Evolutionary conservation across 2,113 vertebrate genomes (phyloP).

Genomic region (Panthera tigris): DNA sequence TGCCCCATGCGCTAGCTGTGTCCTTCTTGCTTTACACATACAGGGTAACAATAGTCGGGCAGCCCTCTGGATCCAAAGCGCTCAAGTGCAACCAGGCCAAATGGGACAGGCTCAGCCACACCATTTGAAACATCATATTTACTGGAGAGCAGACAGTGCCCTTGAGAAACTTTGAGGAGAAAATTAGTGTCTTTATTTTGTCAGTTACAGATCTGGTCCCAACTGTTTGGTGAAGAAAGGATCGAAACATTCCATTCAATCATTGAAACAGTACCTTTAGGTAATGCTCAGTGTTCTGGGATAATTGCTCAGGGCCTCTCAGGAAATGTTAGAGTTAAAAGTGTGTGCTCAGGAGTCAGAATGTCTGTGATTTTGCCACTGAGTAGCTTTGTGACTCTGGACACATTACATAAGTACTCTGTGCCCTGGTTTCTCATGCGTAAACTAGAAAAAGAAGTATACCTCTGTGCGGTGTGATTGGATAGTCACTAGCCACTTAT

Average conservation of each 20-base stretch:
- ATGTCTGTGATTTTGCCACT: not conserved
- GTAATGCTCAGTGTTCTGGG: not conserved
- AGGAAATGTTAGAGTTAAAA: not conserved
- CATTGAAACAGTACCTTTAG: not conserved
- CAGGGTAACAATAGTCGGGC: not conserved
- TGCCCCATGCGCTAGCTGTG: accelerated
- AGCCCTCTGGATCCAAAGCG: not conserved
- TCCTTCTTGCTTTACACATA: not conserved
- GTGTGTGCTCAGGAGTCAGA: not conserved
- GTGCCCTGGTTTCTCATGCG: not conserved
- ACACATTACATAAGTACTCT: not conserved
- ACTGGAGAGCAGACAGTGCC: not conserved
- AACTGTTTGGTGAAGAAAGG: not conserved
- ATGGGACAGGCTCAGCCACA: not conserved
- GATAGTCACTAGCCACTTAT: not conserved
- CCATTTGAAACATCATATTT: not conserved
- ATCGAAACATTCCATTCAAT: not conserved
- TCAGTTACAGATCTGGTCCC: not conserved
- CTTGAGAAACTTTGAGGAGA: not conserved
- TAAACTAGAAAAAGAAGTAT: not conserved
- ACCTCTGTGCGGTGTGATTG: not conserved
- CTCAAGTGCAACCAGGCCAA: not conserved
- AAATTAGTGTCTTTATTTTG: conserved; percentile 45
- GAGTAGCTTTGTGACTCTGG: not conserved
- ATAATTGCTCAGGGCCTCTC: not conserved